Evolutionary conservation across 2,797 vertebrate genomes (phyloP).

Genomic region (Thripadectes ignobilis): DNA sequence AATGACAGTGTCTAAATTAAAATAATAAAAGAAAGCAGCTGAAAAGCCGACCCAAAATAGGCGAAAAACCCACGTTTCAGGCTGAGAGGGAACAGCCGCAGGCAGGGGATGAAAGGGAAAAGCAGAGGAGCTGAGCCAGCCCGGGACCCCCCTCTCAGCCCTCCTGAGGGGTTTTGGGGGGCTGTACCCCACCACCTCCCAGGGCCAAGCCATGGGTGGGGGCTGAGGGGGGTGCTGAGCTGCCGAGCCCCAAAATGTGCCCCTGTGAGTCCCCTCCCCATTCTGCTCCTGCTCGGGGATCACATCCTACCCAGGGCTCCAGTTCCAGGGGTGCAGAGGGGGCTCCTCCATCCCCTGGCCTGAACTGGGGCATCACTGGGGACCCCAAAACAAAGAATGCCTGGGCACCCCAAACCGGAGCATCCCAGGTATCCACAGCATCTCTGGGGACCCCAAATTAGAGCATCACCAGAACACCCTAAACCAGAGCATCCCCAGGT

Average conservation of each 20-base stretch:
- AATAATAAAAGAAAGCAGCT: constrained; percentile 26
- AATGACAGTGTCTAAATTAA: constrained; percentile 32
- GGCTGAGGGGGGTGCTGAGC: background rate
- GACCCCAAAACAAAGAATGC: background rate
- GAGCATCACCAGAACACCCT: no score
- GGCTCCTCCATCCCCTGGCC: background rate
- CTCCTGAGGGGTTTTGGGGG: background rate
- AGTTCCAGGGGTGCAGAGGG: no score
- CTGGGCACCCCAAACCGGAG: background rate
- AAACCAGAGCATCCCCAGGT: no score
- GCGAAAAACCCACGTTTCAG: background rate
- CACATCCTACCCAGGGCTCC: background rate
- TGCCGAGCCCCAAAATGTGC: background rate
- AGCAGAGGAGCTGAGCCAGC: accelerated
- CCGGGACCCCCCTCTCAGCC: background rate
- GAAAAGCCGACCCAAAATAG: background rate
- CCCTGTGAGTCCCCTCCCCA: accelerated
- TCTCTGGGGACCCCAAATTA: no score
- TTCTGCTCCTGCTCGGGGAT: background rate
- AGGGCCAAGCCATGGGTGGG: background rate
- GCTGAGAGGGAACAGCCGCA: background rate
- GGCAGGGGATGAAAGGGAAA: background rate
- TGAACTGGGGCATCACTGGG: background rate
- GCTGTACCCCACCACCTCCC: background rate
- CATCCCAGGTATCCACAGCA: no score